Base-by-base conservation (phyloP, 2,113 vertebrate genomes). In the Rhabdornis inornatus region DNA sequence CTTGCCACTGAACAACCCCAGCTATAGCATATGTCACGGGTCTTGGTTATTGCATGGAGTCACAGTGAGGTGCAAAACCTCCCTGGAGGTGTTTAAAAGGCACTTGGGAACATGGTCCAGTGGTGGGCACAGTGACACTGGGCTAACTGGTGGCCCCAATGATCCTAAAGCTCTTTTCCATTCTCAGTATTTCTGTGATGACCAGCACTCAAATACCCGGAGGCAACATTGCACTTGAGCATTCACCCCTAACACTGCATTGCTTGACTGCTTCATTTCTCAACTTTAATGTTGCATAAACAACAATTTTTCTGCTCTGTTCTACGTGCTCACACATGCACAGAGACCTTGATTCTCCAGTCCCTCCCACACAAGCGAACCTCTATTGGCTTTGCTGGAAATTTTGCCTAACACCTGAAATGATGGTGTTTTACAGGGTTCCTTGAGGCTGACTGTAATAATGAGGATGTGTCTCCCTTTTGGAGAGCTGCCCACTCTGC, bases 251-350 rank as follows among this genome's bases (percentile, higher is more conserved):
- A 40, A 75, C 1, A 0, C 83, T 56, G 56, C 37, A 4, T 7
- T 83, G 77, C 94, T 95, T 68, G 93, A 39, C 65, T 88, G 93
- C 88, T 81, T 89, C 71, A 20, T 92, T 93, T 96, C 94, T 68
- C 93, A 94, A 23, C 80, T 63, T 90, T 5, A 81, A 24, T 83
- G 72, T 89, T 95, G 90, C 88, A 91, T 83, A 95, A 96, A 92
- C 93, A 93, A 64, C 24, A 52, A 39, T 64, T 92, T 87, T 94
- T 60, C 75, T 92, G 56, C 79, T 44, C 56, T 40, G 11, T 40
- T 70, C 85, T 91, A 33, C 93, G 13, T 2, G 94, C 44, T 93
- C 68, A 45, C 86, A 92, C 95, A 90, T 9, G 94, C 83, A 94
- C 6, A 2, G 64, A 89, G 92, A 23, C 83, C 56, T 77, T 31